Percentiles rank a stretch among this genome's conserved stretches.
phyloP scores from a whole-genome alignment of 2,113 vertebrate species.

The Coracopsis vasa region DNA sequence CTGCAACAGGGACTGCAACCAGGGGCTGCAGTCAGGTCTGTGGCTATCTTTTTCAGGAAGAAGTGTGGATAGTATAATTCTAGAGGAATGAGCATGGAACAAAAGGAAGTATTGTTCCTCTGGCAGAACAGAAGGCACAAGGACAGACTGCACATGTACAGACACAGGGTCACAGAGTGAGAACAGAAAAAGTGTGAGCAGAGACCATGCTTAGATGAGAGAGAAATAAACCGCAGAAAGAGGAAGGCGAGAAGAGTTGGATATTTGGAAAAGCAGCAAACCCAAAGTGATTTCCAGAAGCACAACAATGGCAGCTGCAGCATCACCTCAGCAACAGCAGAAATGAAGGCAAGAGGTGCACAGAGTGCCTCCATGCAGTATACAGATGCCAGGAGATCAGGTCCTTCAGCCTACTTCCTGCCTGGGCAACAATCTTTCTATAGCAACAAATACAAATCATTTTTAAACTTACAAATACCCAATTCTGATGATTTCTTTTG shows the following conservation, averaged over 20 bases:
- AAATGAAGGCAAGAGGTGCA: not conserved
- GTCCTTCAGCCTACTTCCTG: not conserved
- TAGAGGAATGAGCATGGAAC: not conserved
- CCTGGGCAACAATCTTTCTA: not conserved
- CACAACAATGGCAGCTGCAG: not conserved
- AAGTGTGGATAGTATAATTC: not conserved
- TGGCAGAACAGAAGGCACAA: not conserved
- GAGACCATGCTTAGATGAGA: not conserved
- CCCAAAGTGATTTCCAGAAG: not conserved
- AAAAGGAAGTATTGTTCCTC: not conserved
- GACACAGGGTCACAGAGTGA: not conserved
- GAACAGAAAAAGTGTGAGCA: not conserved
- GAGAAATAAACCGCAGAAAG: not conserved
- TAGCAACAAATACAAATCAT: not conserved
- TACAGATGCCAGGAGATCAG: not conserved
- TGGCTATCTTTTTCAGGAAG: not conserved
- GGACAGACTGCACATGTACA: not conserved
- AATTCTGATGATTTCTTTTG: not conserved
- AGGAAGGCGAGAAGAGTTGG: not conserved
- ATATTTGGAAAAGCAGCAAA: not conserved
- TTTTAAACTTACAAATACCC: not conserved
- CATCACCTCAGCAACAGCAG: not conserved
- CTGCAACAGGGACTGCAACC: not conserved
- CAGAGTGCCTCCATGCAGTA: not conserved
- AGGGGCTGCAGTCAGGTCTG: not conserved